Percentiles rank a stretch among this genome's conserved stretches.
Evolutionary conservation across 2,113 vertebrate species (phyloP).

Genomic region (Cichladusa arquata): DNA sequence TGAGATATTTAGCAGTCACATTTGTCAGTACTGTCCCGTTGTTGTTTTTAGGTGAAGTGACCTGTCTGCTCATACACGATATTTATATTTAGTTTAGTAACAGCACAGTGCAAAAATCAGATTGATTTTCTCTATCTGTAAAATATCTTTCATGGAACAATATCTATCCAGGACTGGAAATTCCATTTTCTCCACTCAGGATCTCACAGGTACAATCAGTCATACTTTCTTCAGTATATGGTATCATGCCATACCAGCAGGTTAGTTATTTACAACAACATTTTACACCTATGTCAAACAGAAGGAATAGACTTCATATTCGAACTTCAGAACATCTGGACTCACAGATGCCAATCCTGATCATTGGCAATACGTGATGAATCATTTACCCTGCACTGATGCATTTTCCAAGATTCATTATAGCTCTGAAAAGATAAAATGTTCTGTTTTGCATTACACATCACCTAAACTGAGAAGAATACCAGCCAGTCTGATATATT

Average conservation of each 20-base stretch:
- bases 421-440: neutral
- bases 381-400: neutral
- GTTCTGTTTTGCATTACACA: neutral
- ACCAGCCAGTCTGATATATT: neutral
- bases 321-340: neutral
- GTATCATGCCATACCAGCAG: neutral
- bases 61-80: neutral
- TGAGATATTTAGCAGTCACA: neutral
- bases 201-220: neutral
- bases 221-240: neutral
- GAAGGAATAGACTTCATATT: neutral
- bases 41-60: neutral
- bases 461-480: neutral
- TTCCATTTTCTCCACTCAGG: neutral
- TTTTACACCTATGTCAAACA: neutral
- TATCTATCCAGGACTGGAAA: neutral
- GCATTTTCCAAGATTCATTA: neutral
- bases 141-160: neutral
- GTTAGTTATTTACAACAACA: neutral
- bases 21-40: neutral
- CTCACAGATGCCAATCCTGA: neutral
- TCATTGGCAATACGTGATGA: neutral
- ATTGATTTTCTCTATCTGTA: neutral
- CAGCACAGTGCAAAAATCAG: neutral
- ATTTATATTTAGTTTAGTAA: neutral